phyloP scores from a whole-genome alignment of 2,888 invertebrate genomes.

The Tuta absoluta region DNA sequence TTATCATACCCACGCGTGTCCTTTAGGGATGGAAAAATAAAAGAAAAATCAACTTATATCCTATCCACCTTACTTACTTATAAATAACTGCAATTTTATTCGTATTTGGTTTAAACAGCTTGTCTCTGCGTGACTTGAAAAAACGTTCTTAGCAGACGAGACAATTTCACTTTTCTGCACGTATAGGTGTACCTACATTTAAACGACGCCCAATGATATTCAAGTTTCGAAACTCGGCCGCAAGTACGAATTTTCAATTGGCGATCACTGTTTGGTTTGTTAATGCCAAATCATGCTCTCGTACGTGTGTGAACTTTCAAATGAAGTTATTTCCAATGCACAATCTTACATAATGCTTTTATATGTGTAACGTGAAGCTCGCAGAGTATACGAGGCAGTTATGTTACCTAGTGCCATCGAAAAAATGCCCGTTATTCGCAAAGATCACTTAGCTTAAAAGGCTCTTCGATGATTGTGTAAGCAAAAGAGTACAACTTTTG shows the following conservation, averaged over 20 bases:
- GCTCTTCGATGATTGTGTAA: neutral
- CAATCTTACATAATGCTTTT: neutral
- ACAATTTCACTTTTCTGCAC: slow-evolving; percentile 58
- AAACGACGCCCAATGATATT: slow-evolving; percentile 48
- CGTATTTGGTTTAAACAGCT: neutral
- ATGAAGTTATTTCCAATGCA: slow-evolving; percentile 4
- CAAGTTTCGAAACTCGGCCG: slow-evolving; percentile 59
- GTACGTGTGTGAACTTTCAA: slow-evolving; percentile 38
- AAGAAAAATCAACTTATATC: no score
- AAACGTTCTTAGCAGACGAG: slow-evolving; percentile 27
- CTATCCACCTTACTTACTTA: no score
- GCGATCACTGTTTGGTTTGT: slow-evolving; percentile 41
- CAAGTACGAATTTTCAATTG: slow-evolving; percentile 50
- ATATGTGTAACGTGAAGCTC: neutral
- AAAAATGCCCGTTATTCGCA: neutral
- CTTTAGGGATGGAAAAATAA: no score
- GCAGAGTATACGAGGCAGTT: neutral
- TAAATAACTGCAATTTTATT: neutral
- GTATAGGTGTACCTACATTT: slow-evolving; percentile 62
- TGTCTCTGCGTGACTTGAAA: slow-evolving; percentile 31
- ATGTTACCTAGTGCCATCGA: neutral
- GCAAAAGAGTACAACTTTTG: neutral
- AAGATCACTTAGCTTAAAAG: neutral
- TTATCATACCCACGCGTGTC: no score
- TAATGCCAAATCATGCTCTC: slow-evolving; percentile 44